These are phyloP conservation scores for Micromussa lordhowensis DNA, from an alignment of 92 coral and sea anemone genomes.

Conservation along the genomic window DNA sequence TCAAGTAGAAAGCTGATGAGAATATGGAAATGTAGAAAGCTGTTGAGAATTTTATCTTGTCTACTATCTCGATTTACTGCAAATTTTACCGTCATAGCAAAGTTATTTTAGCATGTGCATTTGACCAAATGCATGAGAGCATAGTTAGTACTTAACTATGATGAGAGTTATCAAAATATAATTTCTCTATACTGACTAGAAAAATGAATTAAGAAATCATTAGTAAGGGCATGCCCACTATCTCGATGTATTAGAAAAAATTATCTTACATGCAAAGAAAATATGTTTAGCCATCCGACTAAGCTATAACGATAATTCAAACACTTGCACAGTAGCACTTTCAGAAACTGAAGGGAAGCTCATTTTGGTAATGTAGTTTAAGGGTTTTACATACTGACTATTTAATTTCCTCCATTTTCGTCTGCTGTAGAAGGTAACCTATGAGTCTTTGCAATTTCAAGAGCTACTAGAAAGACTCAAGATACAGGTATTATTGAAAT, in stretches of 20 bases:
- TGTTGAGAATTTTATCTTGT: too few relatives aligned
- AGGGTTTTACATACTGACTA: neutral
- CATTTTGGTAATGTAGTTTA: neutral
- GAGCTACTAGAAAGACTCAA: constrained; percentile 59
- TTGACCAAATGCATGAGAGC: neutral
- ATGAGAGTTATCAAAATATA: neutral
- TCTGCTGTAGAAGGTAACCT: constrained; percentile 34
- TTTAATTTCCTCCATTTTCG: neutral
- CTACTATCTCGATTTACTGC: too few relatives aligned
- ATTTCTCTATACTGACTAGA: neutral
- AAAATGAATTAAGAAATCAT: neutral
- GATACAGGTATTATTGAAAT: constrained; percentile 72
- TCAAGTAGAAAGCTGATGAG: too few relatives aligned
- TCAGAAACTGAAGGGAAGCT: neutral
- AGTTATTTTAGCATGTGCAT: neutral
- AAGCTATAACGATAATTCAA: too few relatives aligned
- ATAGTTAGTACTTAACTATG: too few relatives aligned
- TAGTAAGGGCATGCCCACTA: neutral
- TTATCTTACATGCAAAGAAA: too few relatives aligned
- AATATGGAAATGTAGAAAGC: too few relatives aligned
- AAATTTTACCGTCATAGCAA: too few relatives aligned
- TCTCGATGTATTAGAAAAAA: neutral
- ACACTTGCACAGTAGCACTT: neutral
- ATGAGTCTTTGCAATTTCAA: constrained; percentile 58
- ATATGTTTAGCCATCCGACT: too few relatives aligned